Conservation (phyloP, 2,797 vertebrate genomes). For the Sphenodon punctatus region DNA sequence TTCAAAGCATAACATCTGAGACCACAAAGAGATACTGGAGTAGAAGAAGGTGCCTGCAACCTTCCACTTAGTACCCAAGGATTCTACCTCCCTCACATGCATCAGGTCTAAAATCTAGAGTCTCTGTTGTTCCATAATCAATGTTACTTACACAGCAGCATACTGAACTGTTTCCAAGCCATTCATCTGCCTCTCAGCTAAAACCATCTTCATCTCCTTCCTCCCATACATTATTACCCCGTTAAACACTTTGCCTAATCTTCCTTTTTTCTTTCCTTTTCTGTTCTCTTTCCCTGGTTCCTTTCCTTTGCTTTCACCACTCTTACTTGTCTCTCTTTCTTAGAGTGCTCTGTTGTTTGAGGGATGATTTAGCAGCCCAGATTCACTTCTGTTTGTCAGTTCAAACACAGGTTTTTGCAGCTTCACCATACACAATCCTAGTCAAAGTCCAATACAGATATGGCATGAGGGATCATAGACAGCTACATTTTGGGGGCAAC, state of each 20-base stretch:
- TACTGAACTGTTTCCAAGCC: not conserved
- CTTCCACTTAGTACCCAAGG: not conserved
- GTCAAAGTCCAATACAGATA: not conserved
- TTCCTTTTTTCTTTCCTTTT: not conserved
- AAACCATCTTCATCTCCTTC: not conserved
- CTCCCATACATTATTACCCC: conserved; percentile 3
- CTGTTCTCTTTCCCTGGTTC: not conserved
- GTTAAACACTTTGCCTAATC: not conserved
- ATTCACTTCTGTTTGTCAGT: not conserved
- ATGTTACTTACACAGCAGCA: conserved; percentile 3
- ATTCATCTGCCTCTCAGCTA: not conserved
- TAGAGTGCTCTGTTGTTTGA: not conserved
- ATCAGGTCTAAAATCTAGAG: not conserved
- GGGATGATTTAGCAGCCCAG: conserved; percentile 9
- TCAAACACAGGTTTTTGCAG: not conserved
- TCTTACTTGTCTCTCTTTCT: not conserved
- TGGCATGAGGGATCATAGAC: not conserved
- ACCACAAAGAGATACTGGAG: not conserved
- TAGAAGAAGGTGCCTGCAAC: not conserved
- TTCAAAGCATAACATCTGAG: too few species aligned
- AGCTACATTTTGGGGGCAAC: not conserved
- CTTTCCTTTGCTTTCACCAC: not conserved
- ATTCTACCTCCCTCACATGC: not conserved
- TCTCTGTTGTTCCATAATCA: conserved; percentile 17
- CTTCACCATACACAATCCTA: not conserved